Evolutionary conservation across 2,113 vertebrate species (phyloP).

Genomic region (Vulpes lagopus): DNA sequence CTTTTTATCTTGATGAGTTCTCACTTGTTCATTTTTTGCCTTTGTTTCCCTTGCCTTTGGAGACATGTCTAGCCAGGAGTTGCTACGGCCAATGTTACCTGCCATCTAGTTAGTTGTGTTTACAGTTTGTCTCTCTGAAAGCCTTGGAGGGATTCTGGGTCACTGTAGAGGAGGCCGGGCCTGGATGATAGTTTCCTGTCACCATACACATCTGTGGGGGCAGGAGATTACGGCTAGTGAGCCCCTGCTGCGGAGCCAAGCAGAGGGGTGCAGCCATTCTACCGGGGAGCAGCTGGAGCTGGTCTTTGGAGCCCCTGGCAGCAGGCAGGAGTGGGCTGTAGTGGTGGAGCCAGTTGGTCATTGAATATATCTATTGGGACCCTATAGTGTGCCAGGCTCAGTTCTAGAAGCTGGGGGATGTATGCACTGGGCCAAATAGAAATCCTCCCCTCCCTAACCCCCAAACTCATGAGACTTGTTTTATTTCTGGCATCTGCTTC

Average conservation of each 20-base stretch:
- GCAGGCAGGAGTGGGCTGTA: neutral
- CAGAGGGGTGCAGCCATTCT: neutral
- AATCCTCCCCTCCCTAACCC: neutral
- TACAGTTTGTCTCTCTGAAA: neutral
- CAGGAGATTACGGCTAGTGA: neutral
- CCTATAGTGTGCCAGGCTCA: neutral
- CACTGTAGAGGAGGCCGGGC: neutral
- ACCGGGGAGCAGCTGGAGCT: neutral
- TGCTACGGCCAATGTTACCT: fast-evolving
- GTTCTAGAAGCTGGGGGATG: neutral
- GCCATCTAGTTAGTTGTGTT: neutral
- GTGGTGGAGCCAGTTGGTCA: neutral
- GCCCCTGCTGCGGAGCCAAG: neutral
- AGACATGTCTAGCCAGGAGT: neutral
- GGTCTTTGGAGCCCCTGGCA: neutral
- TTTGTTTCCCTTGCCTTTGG: neutral
- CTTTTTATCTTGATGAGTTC: neutral
- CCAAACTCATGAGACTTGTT: neutral
- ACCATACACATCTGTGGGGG: neutral
- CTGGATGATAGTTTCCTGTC: neutral
- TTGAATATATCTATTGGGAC: neutral
- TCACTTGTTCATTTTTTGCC: neutral
- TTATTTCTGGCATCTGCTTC: neutral
- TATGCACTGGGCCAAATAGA: neutral
- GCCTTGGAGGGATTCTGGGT: neutral